Conservation (phyloP, 2,113 vertebrate species). For the Eurystomus gularis region DNA sequence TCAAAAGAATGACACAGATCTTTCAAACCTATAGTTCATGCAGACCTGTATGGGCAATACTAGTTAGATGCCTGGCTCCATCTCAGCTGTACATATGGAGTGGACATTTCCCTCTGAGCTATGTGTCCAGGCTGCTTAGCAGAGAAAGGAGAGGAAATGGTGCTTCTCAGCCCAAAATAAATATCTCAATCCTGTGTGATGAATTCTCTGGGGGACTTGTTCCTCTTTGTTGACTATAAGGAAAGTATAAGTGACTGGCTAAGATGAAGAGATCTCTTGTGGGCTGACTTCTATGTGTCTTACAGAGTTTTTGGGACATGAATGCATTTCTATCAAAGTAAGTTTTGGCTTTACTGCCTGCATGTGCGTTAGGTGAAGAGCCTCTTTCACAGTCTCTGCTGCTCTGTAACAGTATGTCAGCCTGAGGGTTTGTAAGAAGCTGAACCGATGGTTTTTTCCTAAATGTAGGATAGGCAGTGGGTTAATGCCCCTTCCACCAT, state of each 20-base stretch:
- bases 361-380: background rate
- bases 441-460: background rate
- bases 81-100: fast-evolving
- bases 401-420: background rate
- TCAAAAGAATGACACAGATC: background rate
- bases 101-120: background rate
- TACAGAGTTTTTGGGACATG: background rate
- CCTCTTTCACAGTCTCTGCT: background rate
- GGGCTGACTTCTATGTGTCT: background rate
- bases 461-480: background rate
- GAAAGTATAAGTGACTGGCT: background rate
- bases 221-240: background rate
- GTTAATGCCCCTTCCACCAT: constrained; percentile 1
- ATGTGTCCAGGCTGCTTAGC: background rate
- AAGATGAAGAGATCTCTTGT: background rate
- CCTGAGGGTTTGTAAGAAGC: background rate
- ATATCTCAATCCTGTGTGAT: fast-evolving
- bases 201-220: background rate
- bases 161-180: background rate
- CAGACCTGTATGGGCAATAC: background rate
- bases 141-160: background rate
- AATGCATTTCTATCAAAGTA: background rate
- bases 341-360: background rate
- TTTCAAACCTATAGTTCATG: background rate
- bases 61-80: background rate